These are phyloP conservation scores for Centruroides vittatus DNA, from an alignment of 1,140 invertebrate species.

Conservation along the genomic window DNA sequence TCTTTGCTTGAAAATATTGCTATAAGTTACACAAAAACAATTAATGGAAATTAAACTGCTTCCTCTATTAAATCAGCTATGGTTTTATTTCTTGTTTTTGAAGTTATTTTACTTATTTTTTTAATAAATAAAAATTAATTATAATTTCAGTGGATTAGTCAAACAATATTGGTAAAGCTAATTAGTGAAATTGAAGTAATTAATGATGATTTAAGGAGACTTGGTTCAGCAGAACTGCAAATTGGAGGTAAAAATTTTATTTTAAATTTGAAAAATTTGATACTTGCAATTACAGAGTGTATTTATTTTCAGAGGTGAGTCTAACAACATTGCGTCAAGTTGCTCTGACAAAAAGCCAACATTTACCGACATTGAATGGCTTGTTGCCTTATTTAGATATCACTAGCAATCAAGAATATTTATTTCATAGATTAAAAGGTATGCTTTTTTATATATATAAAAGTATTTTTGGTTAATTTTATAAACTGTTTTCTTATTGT, in stretches of 20 bases:
- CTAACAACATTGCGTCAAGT: slow-evolving; percentile 31
- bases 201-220: slow-evolving; percentile 45
- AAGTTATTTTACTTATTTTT: too few species aligned
- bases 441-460: too few species aligned
- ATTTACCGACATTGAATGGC: slow-evolving; percentile 49
- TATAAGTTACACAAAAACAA: too few species aligned
- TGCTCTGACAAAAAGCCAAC: slow-evolving; percentile 40
- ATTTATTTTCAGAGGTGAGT: slow-evolving; percentile 21
- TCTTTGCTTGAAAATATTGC: too few species aligned
- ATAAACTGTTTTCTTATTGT: too few species aligned
- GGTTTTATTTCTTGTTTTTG: too few species aligned
- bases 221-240: slow-evolving; percentile 51
- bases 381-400: slow-evolving; percentile 63
- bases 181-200: slow-evolving; percentile 52
- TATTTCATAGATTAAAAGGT: slow-evolving; percentile 51
- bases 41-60: too few species aligned
- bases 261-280: too few species aligned
- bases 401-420: slow-evolving; percentile 64
- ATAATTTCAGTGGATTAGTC: slow-evolving; percentile 45
- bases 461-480: too few species aligned
- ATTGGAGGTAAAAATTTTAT: slow-evolving; percentile 34
- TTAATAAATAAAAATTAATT: too few species aligned
- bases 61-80: too few species aligned
- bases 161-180: slow-evolving; percentile 53
- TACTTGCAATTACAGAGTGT: too few species aligned